Percentiles rank a stretch among this genome's conserved stretches.
Conservation (phyloP, 2,888 invertebrate species). For the Epirrita christyi region DNA sequence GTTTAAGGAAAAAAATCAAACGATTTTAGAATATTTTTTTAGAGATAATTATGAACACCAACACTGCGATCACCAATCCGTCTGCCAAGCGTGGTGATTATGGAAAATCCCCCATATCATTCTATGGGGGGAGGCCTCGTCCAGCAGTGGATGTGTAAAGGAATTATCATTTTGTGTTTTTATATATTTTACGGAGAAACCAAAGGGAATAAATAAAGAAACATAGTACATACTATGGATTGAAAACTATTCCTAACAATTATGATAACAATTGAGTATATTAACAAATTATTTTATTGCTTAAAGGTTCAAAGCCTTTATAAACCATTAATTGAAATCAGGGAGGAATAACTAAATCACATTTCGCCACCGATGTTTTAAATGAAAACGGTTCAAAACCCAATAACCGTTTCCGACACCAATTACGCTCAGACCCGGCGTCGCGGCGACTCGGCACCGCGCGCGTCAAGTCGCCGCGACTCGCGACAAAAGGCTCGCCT, state of each 20-base stretch:
- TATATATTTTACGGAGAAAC: background rate
- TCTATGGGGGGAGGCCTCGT: no score
- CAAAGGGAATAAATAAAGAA: no score
- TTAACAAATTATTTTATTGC: background rate
- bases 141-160: no score
- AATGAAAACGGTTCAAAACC: slow-evolving; percentile 4
- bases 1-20: background rate
- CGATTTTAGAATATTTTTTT: background rate
- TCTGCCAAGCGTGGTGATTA: no score
- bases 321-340: background rate
- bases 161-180: no score
- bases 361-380: background rate
- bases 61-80: no score
- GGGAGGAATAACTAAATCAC: background rate
- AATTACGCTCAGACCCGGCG: background rate
- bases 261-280: background rate
- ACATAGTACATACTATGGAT: no score
- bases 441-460: slow-evolving; percentile 9
- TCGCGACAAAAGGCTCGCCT: slow-evolving; percentile 58
- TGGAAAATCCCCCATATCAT: no score
- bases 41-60: no score
- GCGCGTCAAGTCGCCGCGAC: slow-evolving; percentile 28
- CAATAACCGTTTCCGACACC: slow-evolving; percentile 20
- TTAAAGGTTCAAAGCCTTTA: background rate
- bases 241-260: no score